Evolutionary conservation across 1,140 invertebrate species (phyloP).

Genomic region (Sycobia sp.): DNA sequence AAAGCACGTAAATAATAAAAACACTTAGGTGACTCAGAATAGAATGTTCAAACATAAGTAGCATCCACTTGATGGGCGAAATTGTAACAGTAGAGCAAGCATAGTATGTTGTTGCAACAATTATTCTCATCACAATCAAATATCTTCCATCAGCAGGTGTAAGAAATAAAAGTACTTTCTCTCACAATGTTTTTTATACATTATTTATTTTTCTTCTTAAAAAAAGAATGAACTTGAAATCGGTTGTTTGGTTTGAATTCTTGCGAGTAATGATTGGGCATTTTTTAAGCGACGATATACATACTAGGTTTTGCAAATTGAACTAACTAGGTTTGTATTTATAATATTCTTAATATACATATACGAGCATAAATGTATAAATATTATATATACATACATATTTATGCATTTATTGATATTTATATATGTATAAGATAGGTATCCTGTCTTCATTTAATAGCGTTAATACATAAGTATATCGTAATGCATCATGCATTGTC

Average conservation of each 20-base stretch:
- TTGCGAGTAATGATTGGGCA: constrained; percentile 54
- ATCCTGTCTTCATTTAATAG: constrained; percentile 44
- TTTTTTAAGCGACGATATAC: constrained; percentile 55
- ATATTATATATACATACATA: no score
- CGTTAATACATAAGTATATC: constrained; percentile 52
- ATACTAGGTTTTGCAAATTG: constrained; percentile 58
- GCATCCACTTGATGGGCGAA: no score
- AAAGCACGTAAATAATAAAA: no score
- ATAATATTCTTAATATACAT: constrained; percentile 40
- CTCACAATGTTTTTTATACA: constrained; percentile 44
- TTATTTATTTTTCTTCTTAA: constrained; percentile 56
- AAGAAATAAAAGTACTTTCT: neutral
- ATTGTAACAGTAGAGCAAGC: no score
- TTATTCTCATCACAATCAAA: no score
- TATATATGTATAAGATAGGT: constrained; percentile 47
- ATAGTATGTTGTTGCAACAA: no score
- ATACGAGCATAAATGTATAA: no score
- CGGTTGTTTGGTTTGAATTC: constrained; percentile 46
- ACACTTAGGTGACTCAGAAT: no score
- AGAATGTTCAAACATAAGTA: no score
- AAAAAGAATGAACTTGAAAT: constrained; percentile 59
- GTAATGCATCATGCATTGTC: constrained; percentile 46
- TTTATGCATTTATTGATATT: no score
- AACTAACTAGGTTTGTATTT: constrained; percentile 55
- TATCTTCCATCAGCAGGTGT: no score